Evolutionary conservation across 2,797 vertebrate species (phyloP), one percentile per base, ranked within the genome.

Genomic region (Anguilla obscura): DNA sequence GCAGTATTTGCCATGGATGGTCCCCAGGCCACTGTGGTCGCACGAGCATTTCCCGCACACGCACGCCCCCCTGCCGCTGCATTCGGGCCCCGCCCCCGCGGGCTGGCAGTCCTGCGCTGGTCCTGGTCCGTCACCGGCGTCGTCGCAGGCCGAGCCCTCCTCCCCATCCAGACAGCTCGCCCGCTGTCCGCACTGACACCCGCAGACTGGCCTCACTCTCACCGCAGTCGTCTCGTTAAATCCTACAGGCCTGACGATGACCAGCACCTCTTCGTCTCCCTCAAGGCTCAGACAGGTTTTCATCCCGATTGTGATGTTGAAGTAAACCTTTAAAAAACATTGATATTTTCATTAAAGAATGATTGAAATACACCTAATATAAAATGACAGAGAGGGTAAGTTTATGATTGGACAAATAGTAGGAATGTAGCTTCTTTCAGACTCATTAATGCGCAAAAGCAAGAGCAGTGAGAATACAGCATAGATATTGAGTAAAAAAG

Each of bases 201-300:
- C 90, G 93, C 98, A 99, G 90, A 93, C 96, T 84, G 94, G 95
- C 88, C 90, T 94, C 91, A 99, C 95, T 79, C 94, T 93, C 66
- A 99, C 89, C 2, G 93, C 92, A 8, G 96, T 92, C 36, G 98
- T 97, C 95, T 99, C 98, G 90, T 99, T 99, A 95, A 98, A 99
- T 91, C 98, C 98, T 92, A 99, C 96, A 0, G 98, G 97, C 86
- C 94, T 97, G 89, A 99, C 94, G 50, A 92, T 48, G 84, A 96
- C 93, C 1, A 93, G 94, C 52, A 96, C 95, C 86, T 96, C 96
- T 91, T 95, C 96, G 89, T 94, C 96, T 92, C 95, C 96, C 89
- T 94, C 92, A 2, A 88, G 87, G 45, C 40, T 50, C n/a, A 96
- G 94, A 89, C 98, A 99, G 85, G 92, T 95, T 89, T 88, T 95